Percentiles rank a stretch among this genome's conserved stretches.
These are phyloP conservation scores for Caenorhabditis inopinata DNA, from an alignment of 1,140 invertebrate species.

Conservation along the genomic window DNA sequence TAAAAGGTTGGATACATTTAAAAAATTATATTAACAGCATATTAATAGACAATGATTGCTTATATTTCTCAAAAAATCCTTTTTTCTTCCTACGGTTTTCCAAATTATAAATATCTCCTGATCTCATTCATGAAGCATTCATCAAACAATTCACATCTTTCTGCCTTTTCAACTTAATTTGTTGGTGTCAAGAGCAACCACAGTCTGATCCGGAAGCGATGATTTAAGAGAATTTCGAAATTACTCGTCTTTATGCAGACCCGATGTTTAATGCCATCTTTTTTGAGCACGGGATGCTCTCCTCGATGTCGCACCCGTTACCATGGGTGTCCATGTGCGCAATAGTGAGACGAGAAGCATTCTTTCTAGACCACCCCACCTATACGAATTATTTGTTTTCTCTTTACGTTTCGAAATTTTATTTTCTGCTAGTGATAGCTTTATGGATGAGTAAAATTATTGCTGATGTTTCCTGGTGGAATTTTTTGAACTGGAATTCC, in stretches of 20 bases:
- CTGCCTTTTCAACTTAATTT: no score
- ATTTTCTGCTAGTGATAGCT: no score
- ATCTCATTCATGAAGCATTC: no score
- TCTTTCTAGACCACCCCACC: neutral
- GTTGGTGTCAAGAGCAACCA: no score
- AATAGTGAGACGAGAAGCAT: slow-evolving; percentile 17
- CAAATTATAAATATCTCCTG: no score
- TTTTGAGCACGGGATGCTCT: neutral
- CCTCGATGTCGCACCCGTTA: neutral
- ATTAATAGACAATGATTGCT: no score
- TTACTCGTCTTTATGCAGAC: neutral
- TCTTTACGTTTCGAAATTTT: neutral
- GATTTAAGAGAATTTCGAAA: neutral
- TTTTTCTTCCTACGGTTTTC: no score
- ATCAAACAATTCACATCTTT: no score
- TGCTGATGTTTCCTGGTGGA: slow-evolving; percentile 25
- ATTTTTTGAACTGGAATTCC: slow-evolving; percentile 31
- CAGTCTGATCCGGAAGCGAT: no score
- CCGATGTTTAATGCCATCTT: slow-evolving; percentile 9
- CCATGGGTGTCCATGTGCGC: slow-evolving; percentile 6
- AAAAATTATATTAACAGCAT: no score
- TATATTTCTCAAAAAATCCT: no score
- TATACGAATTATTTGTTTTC: slow-evolving; percentile 6
- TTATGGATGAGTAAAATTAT: slow-evolving; percentile 29
- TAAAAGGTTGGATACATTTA: neutral